Percentiles rank a stretch among this genome's conserved stretches.
Conservation (phyloP, 2,888 invertebrate species). For the Apamea crenata region DNA sequence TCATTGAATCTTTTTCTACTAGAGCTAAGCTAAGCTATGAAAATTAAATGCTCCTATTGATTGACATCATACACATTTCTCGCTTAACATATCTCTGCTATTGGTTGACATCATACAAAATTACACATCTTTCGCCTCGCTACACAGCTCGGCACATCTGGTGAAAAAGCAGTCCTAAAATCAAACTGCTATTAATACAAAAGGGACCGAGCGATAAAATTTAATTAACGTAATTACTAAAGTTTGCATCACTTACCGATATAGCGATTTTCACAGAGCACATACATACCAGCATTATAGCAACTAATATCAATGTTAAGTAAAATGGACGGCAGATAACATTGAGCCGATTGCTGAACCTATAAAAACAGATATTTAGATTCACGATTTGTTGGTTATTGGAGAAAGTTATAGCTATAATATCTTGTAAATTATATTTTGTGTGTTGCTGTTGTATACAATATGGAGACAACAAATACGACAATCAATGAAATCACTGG, state of each 20-base stretch:
- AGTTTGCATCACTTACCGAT: constrained; percentile 78
- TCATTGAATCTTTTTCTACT: neutral
- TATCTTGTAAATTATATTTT: neutral
- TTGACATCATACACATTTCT: neutral
- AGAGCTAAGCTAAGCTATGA: neutral
- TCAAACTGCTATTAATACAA: constrained; percentile 42
- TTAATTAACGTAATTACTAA: constrained; percentile 44
- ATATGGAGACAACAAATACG: neutral
- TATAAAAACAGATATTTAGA: constrained; percentile 66
- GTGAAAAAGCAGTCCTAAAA: constrained; percentile 10
- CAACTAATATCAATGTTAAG: constrained; percentile 80
- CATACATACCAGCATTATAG: constrained; percentile 84
- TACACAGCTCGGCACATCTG: neutral
- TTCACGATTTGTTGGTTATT: constrained; percentile 16
- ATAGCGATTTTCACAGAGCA: constrained; percentile 87
- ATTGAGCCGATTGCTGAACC: constrained; percentile 84
- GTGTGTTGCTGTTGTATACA: neutral
- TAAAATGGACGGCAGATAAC: constrained; percentile 84
- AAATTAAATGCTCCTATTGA: neutral
- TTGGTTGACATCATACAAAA: neutral
- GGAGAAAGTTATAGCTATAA: neutral
- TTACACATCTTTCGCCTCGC: neutral
- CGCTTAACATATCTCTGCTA: neutral
- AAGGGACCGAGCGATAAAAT: constrained; percentile 51
- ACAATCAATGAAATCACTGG: neutral